Evolutionary conservation across 2,797 vertebrate species (phyloP).

Genomic region (Argyrosomus regius): DNA sequence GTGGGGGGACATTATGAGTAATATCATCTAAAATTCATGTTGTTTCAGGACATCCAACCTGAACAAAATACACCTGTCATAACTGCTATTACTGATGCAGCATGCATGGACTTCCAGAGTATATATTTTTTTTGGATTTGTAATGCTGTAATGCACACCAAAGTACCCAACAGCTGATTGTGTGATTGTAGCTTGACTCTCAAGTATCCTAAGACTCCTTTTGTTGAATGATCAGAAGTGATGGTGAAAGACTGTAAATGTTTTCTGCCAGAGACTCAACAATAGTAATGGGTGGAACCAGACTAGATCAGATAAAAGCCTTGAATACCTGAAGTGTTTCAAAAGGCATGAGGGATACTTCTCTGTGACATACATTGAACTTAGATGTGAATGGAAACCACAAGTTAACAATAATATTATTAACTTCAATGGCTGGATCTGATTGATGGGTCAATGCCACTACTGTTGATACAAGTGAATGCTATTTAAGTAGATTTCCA

Average conservation of each 20-base stretch:
- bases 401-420: not conserved
- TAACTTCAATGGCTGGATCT: not conserved
- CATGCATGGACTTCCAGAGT: not conserved
- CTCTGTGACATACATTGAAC: not conserved
- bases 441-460: not conserved
- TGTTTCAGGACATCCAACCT: slow-evolving; percentile 28
- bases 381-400: not conserved
- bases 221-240: not conserved
- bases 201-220: not conserved
- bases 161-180: not conserved
- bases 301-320: not conserved
- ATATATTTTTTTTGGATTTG: not conserved
- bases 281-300: not conserved
- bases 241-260: not conserved
- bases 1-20: slow-evolving; percentile 31
- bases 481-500: slow-evolving; percentile 6
- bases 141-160: no score
- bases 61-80: slow-evolving; percentile 59
- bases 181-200: not conserved
- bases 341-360: not conserved
- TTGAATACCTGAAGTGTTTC: not conserved
- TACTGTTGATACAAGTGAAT: not conserved
- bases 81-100: slow-evolving; percentile 30
- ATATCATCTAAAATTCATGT: slow-evolving; percentile 46
- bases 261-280: not conserved